Base-by-base conservation (phyloP, 2,113 vertebrate species). In the Diphyllodes magnificus region DNA sequence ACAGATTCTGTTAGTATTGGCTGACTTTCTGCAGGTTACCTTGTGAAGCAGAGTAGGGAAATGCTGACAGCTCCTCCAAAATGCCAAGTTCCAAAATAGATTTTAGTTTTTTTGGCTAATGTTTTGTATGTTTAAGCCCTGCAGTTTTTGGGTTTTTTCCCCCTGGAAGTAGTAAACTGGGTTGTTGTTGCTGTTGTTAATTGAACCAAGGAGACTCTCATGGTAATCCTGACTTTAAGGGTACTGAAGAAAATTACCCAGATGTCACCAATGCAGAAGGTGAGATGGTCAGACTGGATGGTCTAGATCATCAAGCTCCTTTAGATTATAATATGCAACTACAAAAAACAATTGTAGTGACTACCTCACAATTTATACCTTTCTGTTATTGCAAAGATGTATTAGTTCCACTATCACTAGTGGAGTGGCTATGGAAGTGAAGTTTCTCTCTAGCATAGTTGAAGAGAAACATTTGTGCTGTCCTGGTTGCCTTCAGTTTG, bases 81-180 rank as follows among this genome's bases (percentile, higher is more conserved):
- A 54, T 51, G 56, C 11, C 3, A 17, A 45, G 40, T 70, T 39
- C 13, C 18, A 53, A 77, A 75, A 56, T 56, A 24, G 2, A 4
- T 65, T 31, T 27, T 44, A 30, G 5, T 3, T 40, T 44, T 33
- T 70, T 53, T 70, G 3, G 27, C 53, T 79, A 35, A 21, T 49
- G 5, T 59, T 76, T 88, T 4, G 22, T 23, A 3, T 60, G 4
- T 69, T 79, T 50, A 57, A 75, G 10, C 7, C 31, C 18, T 28
- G 30, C 9, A 18, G 8, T 0, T 23, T 42, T n/a, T 35, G 4
- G 1, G 1, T 10, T 51, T 49, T 21, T 19, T 5, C 0, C 1
- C 1, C 10, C 20, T 28, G 17, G 15, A 80, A 56, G 7, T 56
- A 44, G 28, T 25, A 22, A 49, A 60, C 24, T 24, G 4, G 33